Evolutionary conservation across 1,140 invertebrate genomes (phyloP), one percentile per base, ranked within the genome.

Genomic region (Caenorhabditis remanei): DNA sequence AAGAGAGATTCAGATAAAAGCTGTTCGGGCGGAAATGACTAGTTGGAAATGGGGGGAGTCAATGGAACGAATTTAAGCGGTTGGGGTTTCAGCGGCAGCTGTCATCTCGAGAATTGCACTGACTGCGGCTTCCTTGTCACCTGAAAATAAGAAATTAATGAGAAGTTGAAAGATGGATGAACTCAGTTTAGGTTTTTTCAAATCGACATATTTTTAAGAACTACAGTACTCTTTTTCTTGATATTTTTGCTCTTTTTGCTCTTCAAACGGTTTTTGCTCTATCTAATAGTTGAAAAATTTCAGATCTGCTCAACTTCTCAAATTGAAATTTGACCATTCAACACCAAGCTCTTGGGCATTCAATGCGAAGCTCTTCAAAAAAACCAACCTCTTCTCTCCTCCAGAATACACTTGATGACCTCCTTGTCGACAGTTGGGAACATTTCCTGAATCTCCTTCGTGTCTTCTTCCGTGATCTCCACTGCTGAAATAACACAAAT

Each of bases 341-440:
- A 32, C 2, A 32, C 32, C 32, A 32, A 32, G 32, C 32, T 32
- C 32, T 32, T 2, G n/a, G n/a, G 32, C 32, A 32, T 32, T 32
- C 32, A 32, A 32, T 32, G 2, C 32, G 1, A 32, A 32, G 32
- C 32, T 32, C 32, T 32, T 2, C n/a, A n/a, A 32, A 32, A 32
- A 32, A 32, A 32, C 32, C 32, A 32, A 32, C 32, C 96, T 71
- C 95, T 93, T 92, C 97, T 97, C 11, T 95, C 96, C 93, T 97
- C 96, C 91, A 96, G 95, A 24, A 99, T 96, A 1, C 96, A 96
- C 93, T 95, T 96, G 53, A 99, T 95, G 2, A 97, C 96, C 91
- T 97, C 96, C 90, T 95, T 95, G 90, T 98, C 97, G 92, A 98
- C 95, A 92, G 96, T 96, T 24, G 97, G 97, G 94, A 99, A 99